Conservation (phyloP, 1,140 invertebrate genomes). For the Macrobrachium nipponense region DNA sequence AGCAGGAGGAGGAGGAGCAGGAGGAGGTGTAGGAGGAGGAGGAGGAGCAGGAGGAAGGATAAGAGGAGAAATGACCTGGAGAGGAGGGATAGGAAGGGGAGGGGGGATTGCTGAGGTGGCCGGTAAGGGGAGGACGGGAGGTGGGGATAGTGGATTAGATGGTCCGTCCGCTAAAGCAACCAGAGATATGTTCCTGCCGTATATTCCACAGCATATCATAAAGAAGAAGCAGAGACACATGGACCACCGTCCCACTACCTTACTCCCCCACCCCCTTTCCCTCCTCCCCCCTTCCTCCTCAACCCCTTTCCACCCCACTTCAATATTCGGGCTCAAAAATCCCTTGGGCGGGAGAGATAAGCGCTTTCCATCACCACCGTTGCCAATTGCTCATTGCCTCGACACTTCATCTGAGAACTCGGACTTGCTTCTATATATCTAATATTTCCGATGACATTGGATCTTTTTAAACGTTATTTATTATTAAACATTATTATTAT, state of each 20-base stretch:
- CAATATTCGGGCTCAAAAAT: neutral
- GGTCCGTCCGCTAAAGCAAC: neutral
- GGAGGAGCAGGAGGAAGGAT: neutral
- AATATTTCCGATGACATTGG: neutral
- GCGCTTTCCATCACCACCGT: conserved; percentile 29
- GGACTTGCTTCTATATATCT: conserved; percentile 10
- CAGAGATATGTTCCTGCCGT: too few species aligned
- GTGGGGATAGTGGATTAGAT: neutral
- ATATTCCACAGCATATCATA: too few species aligned
- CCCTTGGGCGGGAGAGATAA: conserved; percentile 14
- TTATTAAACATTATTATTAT: too few species aligned
- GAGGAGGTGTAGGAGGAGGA: too few species aligned
- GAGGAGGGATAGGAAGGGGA: too few species aligned
- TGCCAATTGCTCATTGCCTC: conserved; percentile 22
- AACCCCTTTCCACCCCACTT: neutral
- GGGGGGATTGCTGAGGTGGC: neutral
- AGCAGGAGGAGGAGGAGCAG: too few species aligned
- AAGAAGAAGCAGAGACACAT: too few species aligned
- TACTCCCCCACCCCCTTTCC: neutral
- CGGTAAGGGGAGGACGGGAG: neutral
- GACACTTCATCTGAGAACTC: conserved; percentile 12
- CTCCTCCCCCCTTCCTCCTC: neutral
- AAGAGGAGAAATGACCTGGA: neutral
- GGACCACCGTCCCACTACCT: neutral
- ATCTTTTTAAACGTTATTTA: too few species aligned